Conservation (phyloP, 2,888 invertebrate species). For the Plebejus melissa region DNA sequence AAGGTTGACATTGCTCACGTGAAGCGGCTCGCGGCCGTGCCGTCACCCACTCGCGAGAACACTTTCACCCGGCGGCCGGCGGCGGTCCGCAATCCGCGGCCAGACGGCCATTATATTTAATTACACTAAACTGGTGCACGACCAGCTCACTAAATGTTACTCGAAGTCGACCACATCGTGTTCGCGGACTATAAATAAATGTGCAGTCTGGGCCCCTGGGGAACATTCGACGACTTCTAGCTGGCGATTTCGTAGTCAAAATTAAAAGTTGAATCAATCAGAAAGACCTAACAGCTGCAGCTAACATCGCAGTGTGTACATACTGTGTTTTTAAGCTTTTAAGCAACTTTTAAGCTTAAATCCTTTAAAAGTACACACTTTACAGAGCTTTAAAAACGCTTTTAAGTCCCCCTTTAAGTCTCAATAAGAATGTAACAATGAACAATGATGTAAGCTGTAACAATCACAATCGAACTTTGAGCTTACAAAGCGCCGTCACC, state of each 20-base stretch:
- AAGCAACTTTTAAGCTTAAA: neutral
- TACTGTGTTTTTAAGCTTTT: neutral
- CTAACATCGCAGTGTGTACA: no score
- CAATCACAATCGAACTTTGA: constrained; percentile 12
- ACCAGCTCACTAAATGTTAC: neutral
- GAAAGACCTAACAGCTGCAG: no score
- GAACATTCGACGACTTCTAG: neutral
- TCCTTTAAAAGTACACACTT: neutral
- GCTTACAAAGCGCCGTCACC: neutral
- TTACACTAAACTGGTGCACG: constrained; percentile 5
- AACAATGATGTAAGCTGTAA: constrained; percentile 1
- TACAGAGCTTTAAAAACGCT: neutral
- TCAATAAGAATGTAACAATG: constrained; percentile 14
- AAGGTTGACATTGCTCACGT: neutral
- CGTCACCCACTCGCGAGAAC: neutral
- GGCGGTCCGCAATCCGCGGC: neutral
- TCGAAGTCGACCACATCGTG: neutral
- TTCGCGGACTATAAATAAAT: neutral
- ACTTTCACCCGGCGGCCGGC: neutral
- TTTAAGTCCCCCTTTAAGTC: neutral
- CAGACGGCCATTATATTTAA: constrained; percentile 6
- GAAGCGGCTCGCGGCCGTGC: neutral
- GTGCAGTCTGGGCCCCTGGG: neutral
- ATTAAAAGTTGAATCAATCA: no score
- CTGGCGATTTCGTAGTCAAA: no score